Conservation (phyloP, 2,888 invertebrate genomes). For the Ganaspis brasiliensis region DNA sequence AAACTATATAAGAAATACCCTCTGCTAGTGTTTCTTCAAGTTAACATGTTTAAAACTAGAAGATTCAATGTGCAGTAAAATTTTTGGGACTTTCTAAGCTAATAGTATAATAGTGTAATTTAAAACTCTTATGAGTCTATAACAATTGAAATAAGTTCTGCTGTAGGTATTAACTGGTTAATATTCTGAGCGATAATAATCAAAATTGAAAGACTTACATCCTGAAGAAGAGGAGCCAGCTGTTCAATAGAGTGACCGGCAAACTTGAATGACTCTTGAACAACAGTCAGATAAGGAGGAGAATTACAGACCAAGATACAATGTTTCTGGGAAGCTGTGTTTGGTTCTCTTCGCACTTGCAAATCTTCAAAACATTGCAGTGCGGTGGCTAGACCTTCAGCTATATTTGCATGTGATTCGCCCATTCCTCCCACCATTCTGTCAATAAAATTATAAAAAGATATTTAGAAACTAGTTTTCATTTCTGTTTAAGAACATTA, state of each 20-base stretch:
- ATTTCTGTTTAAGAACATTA: too few species aligned
- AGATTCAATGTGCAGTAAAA: too few species aligned
- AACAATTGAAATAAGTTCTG: too few species aligned
- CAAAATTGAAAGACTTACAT: conserved; percentile 80
- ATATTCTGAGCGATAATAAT: too few species aligned
- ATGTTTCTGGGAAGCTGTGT: conserved; percentile 85
- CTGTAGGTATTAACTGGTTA: too few species aligned
- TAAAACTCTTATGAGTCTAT: too few species aligned
- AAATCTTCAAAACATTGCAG: conserved; percentile 95
- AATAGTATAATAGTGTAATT: too few species aligned
- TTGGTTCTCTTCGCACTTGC: conserved; percentile 82
- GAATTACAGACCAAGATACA: conserved; percentile 94
- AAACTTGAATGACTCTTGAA: conserved; percentile 87
- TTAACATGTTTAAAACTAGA: too few species aligned
- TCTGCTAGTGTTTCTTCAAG: too few species aligned
- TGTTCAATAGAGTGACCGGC: conserved; percentile 92
- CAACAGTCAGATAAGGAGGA: conserved; percentile 94
- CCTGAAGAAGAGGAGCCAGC: conserved; percentile 88
- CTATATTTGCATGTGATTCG: conserved; percentile 93
- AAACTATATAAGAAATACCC: too few species aligned
- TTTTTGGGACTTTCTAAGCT: too few species aligned
- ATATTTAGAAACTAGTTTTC: too few species aligned
- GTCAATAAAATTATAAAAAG: conserved; percentile 48
- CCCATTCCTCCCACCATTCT: conserved; percentile 94
- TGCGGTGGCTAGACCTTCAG: conserved; percentile 94